phyloP scores from a whole-genome alignment of 2,113 vertebrate genomes.

The Malurus melanocephalus region DNA sequence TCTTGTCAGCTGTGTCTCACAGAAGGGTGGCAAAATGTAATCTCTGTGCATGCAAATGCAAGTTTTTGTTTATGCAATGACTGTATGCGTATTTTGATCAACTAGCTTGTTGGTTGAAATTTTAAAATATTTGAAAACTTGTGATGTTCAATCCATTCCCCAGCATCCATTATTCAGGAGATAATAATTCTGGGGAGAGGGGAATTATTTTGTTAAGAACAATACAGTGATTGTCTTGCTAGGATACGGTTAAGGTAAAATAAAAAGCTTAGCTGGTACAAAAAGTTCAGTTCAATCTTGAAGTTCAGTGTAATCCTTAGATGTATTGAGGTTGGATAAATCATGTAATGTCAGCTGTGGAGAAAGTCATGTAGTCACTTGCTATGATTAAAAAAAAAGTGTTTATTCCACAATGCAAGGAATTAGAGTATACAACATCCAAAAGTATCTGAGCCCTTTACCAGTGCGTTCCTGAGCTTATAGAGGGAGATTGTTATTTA shows the following conservation, averaged over 20 bases:
- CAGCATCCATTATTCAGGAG: neutral
- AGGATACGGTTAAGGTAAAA: neutral
- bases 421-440: rapidly evolving
- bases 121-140: neutral
- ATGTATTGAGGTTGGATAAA: neutral
- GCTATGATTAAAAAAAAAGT: neutral
- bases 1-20: neutral
- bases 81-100: neutral
- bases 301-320: neutral
- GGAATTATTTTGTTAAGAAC: neutral
- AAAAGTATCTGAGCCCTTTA: neutral
- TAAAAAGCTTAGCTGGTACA: neutral
- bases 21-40: neutral
- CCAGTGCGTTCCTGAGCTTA: neutral
- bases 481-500: neutral
- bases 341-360: neutral
- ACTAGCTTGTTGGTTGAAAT: neutral
- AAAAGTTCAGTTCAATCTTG: neutral
- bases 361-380: neutral
- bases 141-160: neutral
- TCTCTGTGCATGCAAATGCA: neutral
- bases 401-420: neutral
- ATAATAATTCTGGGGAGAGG: neutral
- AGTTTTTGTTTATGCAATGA: neutral
- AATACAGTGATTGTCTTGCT: neutral